phyloP scores from a whole-genome alignment of 2,888 invertebrate genomes.

The Scaptomyza parva region DNA sequence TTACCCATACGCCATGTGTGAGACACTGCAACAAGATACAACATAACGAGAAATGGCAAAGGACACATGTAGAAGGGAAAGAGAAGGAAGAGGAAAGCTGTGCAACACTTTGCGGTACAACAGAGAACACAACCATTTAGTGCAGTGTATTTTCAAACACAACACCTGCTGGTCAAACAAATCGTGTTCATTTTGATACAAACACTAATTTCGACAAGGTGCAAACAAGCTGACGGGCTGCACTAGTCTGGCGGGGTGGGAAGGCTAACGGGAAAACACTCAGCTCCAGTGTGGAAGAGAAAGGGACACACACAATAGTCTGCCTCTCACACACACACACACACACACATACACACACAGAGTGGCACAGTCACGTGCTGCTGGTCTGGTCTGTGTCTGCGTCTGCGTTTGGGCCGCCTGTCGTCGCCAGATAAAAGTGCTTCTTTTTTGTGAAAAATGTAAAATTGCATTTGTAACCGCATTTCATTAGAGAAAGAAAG shows the following conservation, averaged over 20 bases:
- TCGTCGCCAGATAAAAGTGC: constrained; percentile 75
- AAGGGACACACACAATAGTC: constrained; percentile 5
- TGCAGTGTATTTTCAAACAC: constrained; percentile 65
- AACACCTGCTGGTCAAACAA: constrained; percentile 77
- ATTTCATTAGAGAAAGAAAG: constrained; percentile 76
- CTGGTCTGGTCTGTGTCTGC: constrained; percentile 28
- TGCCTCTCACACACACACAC: constrained; percentile 4
- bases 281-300: not conserved
- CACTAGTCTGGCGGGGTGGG: constrained; percentile 13
- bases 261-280: constrained; percentile 16
- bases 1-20: constrained; percentile 75
- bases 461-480: constrained; percentile 78
- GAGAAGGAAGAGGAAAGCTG: not conserved
- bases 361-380: constrained; percentile 43
- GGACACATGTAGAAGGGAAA: constrained; percentile 3
- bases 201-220: constrained; percentile 81
- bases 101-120: constrained; percentile 27
- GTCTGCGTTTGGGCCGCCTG: constrained; percentile 57
- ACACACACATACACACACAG: constrained; percentile 21
- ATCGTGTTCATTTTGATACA: constrained; percentile 77
- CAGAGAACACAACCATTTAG: constrained; percentile 31
- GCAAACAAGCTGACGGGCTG: constrained; percentile 74
- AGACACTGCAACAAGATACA: constrained; percentile 30
- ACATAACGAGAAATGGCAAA: constrained; percentile 23
- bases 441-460: constrained; percentile 67